Evolutionary conservation across 2,888 invertebrate species (phyloP).

Genomic region (Euplexia lucipara): DNA sequence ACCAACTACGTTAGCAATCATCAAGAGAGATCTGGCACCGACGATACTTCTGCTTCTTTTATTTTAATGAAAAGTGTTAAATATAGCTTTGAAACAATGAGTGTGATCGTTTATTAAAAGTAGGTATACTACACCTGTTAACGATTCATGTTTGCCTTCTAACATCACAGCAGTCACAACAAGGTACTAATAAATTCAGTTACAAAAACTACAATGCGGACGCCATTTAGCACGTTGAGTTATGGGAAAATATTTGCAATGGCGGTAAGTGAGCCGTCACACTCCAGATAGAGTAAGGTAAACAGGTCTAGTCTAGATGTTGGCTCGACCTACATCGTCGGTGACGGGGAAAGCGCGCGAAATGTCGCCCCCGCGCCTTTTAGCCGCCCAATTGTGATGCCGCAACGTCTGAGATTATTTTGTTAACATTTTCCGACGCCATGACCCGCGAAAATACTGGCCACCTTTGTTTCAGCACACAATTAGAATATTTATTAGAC

Average conservation of each 20-base stretch:
- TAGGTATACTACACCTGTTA: conserved; percentile 9
- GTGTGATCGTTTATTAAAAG: conserved; percentile 22
- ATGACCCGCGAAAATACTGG: conserved; percentile 67
- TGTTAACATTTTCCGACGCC: conserved; percentile 67
- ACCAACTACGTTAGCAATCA: conserved; percentile 41
- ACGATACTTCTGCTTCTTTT: conserved; percentile 14
- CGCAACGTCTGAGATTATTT: conserved; percentile 73
- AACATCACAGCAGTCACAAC: conserved; percentile 26
- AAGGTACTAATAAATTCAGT: conserved; percentile 19
- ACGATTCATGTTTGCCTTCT: conserved; percentile 15
- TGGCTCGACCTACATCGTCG: conserved; percentile 76
- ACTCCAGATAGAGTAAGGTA: conserved; percentile 64
- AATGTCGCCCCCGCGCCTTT: conserved; percentile 74
- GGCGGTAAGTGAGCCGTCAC: conserved; percentile 61
- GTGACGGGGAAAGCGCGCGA: conserved; percentile 72
- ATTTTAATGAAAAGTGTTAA: conserved; percentile 30
- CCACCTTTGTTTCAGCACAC: conserved; percentile 57
- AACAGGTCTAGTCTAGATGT: conserved; percentile 71
- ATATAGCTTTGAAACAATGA: conserved; percentile 18
- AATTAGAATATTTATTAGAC: conserved; percentile 53
- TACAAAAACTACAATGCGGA: conserved; percentile 34
- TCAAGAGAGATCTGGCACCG: conserved; percentile 33
- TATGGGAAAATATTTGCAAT: conserved; percentile 52
- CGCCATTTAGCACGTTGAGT: conserved; percentile 23
- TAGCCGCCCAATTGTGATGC: conserved; percentile 72